phyloP scores from a whole-genome alignment of 2,113 vertebrate species.

The Zeus faber region DNA sequence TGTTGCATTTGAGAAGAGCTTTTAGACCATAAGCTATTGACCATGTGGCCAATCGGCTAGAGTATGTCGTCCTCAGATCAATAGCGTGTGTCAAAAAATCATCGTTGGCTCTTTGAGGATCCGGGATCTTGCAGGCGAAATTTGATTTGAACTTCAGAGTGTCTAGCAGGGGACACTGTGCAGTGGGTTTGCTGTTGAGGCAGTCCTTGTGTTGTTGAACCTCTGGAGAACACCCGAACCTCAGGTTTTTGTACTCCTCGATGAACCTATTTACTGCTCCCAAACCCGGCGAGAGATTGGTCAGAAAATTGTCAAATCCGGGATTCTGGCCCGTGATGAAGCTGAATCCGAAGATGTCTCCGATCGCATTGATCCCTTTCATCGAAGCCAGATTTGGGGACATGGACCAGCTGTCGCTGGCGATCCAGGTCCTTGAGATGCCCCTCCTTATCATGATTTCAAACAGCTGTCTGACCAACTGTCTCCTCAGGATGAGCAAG shows the following conservation, averaged over 20 bases:
- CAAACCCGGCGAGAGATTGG: conserved; percentile 27
- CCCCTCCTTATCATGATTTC: conserved; percentile 35
- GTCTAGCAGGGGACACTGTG: conserved; percentile 4
- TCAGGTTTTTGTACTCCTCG: conserved; percentile 51
- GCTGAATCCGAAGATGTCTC: conserved; percentile 56
- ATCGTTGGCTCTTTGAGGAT: conserved; percentile 33
- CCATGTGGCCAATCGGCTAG: conserved; percentile 44
- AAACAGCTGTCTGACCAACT: conserved; percentile 51
- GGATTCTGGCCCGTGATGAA: conserved; percentile 45
- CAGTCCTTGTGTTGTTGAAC: conserved; percentile 26
- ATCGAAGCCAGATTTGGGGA: conserved; percentile 30
- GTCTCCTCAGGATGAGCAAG: conserved; percentile 46
- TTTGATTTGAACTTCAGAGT: conserved; percentile 23
- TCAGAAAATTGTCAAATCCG: conserved; percentile 52
- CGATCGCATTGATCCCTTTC: conserved; percentile 49
- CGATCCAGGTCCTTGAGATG: conserved; percentile 56
- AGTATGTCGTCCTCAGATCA: conserved; percentile 29
- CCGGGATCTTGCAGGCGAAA: conserved; percentile 28
- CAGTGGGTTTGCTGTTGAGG: conserved; percentile 2
- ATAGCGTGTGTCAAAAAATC: conserved; percentile 30
- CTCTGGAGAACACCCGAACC: conserved; percentile 37
- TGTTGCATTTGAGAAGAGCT: conserved; percentile 46
- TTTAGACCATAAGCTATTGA: conserved; percentile 49
- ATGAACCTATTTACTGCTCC: conserved; percentile 48
- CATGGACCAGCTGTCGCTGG: conserved; percentile 57